These are phyloP conservation scores for Oasisia sp. DNA, from an alignment of 2,888 invertebrate genomes.

Conservation along the genomic window DNA sequence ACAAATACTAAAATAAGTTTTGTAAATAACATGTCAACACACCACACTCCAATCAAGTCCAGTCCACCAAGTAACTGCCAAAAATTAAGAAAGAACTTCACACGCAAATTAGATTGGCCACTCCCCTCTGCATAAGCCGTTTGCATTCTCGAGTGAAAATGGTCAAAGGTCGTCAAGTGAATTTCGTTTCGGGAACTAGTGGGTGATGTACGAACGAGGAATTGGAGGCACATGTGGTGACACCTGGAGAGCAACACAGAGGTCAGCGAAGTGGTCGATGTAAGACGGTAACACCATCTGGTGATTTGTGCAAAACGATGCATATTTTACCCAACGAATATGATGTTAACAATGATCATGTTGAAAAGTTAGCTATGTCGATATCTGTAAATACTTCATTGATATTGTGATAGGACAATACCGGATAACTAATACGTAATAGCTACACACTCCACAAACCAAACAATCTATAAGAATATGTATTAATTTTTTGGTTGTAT, in stretches of 20 bases:
- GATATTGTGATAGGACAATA: neutral
- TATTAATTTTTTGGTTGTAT: too few relatives aligned
- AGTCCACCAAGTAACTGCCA: neutral
- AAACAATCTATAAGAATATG: too few relatives aligned
- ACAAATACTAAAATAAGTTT: neutral
- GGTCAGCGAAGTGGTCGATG: neutral
- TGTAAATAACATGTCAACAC: neutral
- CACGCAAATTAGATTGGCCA: neutral
- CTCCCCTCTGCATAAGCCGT: neutral
- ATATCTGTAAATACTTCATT: neutral
- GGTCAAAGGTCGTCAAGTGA: neutral
- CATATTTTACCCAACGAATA: neutral
- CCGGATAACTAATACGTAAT: too few relatives aligned
- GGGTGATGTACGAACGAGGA: neutral
- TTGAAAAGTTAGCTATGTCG: neutral
- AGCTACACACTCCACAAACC: too few relatives aligned
- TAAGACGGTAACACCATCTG: neutral
- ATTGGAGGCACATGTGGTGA: neutral
- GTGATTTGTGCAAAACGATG: neutral
- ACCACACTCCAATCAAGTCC: neutral
- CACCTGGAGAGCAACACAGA: neutral
- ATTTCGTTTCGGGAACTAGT: neutral
- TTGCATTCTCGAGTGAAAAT: conserved; percentile 1
- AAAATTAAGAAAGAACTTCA: neutral
- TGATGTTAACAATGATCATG: neutral